Conservation (phyloP, 2,113 vertebrate species). For the Piaya cayana region DNA sequence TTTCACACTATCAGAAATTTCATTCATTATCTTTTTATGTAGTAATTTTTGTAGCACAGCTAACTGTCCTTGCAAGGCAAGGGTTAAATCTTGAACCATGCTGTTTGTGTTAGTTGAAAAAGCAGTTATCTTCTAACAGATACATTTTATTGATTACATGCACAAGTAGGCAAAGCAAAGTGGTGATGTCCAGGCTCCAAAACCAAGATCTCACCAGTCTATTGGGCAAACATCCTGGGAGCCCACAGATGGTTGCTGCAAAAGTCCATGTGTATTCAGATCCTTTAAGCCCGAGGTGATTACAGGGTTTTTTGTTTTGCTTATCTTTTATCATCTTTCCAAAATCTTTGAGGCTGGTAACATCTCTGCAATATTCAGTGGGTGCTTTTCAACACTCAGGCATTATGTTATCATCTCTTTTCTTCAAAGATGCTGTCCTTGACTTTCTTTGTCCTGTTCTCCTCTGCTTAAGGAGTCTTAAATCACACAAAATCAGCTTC, state of each 20-base stretch:
- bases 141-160: slow-evolving; percentile 15
- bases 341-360: background rate
- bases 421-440: background rate
- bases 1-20: too few species aligned
- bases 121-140: too few species aligned
- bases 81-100: too few species aligned
- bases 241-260: background rate
- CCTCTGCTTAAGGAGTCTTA: slow-evolving; percentile 29
- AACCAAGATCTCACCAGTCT: slow-evolving; percentile 3
- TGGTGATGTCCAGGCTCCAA: background rate
- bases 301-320: background rate
- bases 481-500: slow-evolving; percentile 33
- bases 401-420: background rate
- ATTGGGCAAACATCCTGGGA: slow-evolving; percentile 5
- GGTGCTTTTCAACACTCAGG: background rate
- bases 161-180: background rate
- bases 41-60: too few species aligned
- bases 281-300: background rate
- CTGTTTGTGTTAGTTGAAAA: too few species aligned
- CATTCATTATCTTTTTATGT: too few species aligned
- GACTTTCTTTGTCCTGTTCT: background rate
- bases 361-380: too few species aligned
- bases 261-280: slow-evolving; percentile 13
- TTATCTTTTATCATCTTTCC: background rate
- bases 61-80: too few species aligned